Base-by-base conservation (phyloP, 2,888 invertebrate genomes). In the Heliconius ismenius region DNA sequence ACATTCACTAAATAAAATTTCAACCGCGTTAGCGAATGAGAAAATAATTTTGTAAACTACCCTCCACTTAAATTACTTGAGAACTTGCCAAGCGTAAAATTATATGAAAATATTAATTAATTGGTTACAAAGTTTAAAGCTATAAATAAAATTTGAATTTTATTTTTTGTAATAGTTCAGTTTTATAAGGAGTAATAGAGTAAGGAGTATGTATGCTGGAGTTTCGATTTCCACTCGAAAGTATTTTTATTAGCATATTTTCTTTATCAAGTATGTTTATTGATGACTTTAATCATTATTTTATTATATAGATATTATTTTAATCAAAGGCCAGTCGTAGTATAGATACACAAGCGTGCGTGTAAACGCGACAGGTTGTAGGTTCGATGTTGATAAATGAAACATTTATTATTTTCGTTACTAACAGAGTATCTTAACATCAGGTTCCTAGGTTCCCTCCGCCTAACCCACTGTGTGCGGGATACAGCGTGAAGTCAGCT, bases 21-120 rank as follows among this genome's bases (percentile, higher is more conserved):
- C 10, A 58, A 32, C 58, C 9, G 58, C 24, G 18, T 18, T 49
- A 21, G 49, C 32, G 32, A 32, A 49, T 7, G 49, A 6, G 54
- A 28, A 24, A 32, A 58, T 36, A 58, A 58, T 58, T 70, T 58
- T 70, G 58, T 24, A 58, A 70, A 58, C 36, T 70, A 70, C 70
- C 70, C 58, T 58, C 32, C 70, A 70, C 36, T 70, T 70, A 58
- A 70, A 36, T n/a, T 32, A 32, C 70, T 36, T 24, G 58, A 32
- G n/a, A 70, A 70, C 58, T 70, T 70, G 70, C 70, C 70, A 70
- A 58, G 58, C 58, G 70, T 70, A 70, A 70, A 70, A 70, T 58
- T 70, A 32, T 70, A 43, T 67, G 67, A 67, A 67, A 65, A 39
- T 43, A 39, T 39, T 67, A 67, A 39, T 39, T 67, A 67, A 39